Evolutionary conservation across 2,888 invertebrate species (phyloP).

Genomic region (Apamea sordens): DNA sequence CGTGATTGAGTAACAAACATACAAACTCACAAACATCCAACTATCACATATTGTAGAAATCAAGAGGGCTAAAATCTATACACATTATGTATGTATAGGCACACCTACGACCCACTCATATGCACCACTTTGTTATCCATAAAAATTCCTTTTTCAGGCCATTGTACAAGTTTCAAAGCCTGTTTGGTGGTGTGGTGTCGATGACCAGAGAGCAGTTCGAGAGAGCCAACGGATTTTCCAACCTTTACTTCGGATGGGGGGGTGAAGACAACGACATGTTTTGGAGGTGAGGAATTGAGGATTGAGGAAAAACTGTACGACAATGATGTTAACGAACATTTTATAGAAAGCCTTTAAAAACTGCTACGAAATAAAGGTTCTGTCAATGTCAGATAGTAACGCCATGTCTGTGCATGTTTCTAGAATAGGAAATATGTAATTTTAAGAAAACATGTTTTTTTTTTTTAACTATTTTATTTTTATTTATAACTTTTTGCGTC

Average conservation of each 20-base stretch:
- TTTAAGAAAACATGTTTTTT: too few species aligned
- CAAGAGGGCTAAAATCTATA: neutral
- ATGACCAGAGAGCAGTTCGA: constrained; percentile 95
- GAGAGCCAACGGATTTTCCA: constrained; percentile 96
- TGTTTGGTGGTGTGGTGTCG: constrained; percentile 98
- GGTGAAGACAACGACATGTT: constrained; percentile 99
- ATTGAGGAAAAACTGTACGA: neutral
- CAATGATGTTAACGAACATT: neutral
- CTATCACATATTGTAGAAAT: neutral
- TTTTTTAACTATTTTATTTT: too few species aligned
- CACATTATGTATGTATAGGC: neutral
- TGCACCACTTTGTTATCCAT: neutral
- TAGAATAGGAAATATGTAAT: neutral
- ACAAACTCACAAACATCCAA: neutral
- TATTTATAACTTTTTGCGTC: too few species aligned
- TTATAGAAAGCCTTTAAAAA: neutral
- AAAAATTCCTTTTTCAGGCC: constrained; percentile 89
- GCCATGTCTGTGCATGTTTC: neutral
- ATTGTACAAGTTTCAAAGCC: constrained; percentile 92
- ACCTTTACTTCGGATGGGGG: constrained; percentile 98
- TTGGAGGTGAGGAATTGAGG: constrained; percentile 87
- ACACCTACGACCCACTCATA: too few species aligned
- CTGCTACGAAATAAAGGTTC: neutral
- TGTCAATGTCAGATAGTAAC: neutral
- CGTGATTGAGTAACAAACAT: neutral